These are phyloP conservation scores for Cichladusa arquata DNA, from an alignment of 2,113 vertebrate species.

Conservation along the genomic window DNA sequence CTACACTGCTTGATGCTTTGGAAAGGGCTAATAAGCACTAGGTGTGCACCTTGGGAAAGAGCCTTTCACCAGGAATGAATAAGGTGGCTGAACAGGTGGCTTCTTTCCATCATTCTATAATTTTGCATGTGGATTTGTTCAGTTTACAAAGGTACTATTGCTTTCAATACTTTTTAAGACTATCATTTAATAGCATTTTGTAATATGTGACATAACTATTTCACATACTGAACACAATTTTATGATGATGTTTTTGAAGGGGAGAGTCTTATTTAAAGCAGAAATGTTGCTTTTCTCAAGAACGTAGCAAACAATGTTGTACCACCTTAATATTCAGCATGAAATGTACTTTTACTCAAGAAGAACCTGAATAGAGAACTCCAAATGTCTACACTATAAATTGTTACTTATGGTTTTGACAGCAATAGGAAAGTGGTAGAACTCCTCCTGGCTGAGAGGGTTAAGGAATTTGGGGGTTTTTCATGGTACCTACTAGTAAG, in stretches of 20 bases:
- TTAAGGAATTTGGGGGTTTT: background rate
- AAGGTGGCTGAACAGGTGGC: background rate
- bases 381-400: background rate
- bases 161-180: background rate
- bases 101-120: background rate
- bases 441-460: background rate
- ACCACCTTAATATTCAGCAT: background rate
- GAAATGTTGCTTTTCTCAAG: background rate
- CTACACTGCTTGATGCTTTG: background rate
- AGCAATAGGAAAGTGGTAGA: background rate
- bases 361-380: background rate
- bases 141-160: background rate
- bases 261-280: background rate
- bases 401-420: background rate
- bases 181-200: background rate
- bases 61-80: background rate
- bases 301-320: background rate
- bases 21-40: background rate
- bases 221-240: background rate
- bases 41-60: background rate
- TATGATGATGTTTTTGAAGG: background rate
- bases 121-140: background rate
- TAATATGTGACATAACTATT: background rate
- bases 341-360: background rate
- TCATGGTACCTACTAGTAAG: background rate